These are phyloP conservation scores for Pyxicephalus adspersus DNA, from an alignment of 2,113 vertebrate species.

Conservation along the genomic window DNA sequence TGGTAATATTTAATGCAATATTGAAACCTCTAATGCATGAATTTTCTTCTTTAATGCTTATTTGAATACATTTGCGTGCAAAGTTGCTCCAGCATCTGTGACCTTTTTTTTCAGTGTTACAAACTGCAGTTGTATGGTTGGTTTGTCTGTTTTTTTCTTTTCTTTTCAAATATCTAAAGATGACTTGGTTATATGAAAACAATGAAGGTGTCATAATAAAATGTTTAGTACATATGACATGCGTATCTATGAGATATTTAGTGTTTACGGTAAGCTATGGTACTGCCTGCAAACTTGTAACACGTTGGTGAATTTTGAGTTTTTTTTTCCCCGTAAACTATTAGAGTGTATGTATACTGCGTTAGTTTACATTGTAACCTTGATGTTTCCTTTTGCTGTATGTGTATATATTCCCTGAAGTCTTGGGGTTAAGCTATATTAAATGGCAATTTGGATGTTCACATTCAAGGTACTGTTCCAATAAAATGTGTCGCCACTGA, in stretches of 20 bases:
- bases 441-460: neutral
- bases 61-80: neutral
- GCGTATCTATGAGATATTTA: slow-evolving; percentile 5
- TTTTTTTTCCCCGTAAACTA: neutral
- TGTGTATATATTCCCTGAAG: slow-evolving; percentile 7
- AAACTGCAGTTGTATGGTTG: neutral
- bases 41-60: neutral
- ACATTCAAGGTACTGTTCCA: slow-evolving; percentile 10
- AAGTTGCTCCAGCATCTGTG: neutral
- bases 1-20: neutral
- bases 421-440: neutral
- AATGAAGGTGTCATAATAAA: too few relatives aligned
- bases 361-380: slow-evolving; percentile 1
- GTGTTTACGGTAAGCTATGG: slow-evolving; percentile 5
- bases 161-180: neutral
- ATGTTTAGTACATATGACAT: neutral
- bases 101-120: slow-evolving; percentile 6
- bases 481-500: slow-evolving; percentile 7
- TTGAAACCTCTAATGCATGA: slow-evolving; percentile 29
- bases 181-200: neutral
- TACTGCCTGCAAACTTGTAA: slow-evolving; percentile 4
- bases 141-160: neutral
- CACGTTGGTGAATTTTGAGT: neutral
- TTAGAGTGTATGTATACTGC: neutral
- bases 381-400: slow-evolving; percentile 4